Evolutionary conservation across 2,113 vertebrate genomes (phyloP).

Genomic region (Rhynchomys soricoides): DNA sequence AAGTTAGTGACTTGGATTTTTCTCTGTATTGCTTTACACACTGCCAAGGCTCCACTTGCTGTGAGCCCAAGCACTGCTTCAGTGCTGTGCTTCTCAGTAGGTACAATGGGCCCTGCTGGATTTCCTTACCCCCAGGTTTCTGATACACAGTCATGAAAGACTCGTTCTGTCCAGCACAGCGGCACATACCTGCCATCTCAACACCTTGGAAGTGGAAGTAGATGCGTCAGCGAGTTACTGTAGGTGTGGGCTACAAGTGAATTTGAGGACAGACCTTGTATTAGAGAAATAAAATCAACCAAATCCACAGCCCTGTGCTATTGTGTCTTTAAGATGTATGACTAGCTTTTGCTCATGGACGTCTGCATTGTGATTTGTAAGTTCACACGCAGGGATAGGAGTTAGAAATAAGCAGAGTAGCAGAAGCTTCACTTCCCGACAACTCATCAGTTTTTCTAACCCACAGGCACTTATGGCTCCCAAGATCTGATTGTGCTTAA

Average conservation of each 20-base stretch:
- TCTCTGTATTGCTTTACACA: neutral
- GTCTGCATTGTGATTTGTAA: neutral
- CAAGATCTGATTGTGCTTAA: neutral
- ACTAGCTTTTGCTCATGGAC: neutral
- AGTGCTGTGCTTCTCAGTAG: neutral
- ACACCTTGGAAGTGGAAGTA: neutral
- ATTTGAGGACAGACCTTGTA: neutral
- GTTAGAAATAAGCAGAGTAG: neutral
- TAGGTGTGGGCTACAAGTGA: neutral
- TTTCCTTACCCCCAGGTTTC: neutral
- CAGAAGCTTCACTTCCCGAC: neutral
- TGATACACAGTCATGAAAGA: neutral
- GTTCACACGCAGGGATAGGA: neutral
- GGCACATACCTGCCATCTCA: neutral
- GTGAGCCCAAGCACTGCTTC: neutral
- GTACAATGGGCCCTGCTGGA: neutral
- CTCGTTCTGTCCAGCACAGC: no score
- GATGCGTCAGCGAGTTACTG: neutral
- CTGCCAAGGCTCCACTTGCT: neutral
- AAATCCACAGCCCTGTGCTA: neutral
- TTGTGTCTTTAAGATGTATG: neutral
- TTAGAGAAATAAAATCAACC: neutral
- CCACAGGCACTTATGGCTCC: neutral
- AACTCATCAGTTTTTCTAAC: neutral
- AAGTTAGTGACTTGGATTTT: neutral